Percentiles rank a stretch among this genome's conserved stretches.
Evolutionary conservation across 2,113 vertebrate species (phyloP).

Genomic region (Chaetorhynchus papuensis): DNA sequence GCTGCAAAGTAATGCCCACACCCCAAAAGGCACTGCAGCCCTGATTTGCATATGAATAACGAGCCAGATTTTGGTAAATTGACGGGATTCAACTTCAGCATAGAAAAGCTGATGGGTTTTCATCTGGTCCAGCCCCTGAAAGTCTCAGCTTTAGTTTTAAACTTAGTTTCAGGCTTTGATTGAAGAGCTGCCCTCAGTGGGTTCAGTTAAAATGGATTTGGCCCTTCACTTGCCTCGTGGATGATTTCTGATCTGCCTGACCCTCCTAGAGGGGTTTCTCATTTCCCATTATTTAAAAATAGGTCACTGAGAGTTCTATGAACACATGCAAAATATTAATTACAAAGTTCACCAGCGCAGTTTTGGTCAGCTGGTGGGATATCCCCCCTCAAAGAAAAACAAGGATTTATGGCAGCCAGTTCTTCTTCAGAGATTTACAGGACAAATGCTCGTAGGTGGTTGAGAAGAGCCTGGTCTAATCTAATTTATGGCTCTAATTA

Average conservation of each 20-base stretch:
- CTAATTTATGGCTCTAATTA: background rate
- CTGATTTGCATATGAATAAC: rapidly evolving
- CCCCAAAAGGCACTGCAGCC: background rate
- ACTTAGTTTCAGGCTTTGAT: background rate
- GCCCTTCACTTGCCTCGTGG: background rate
- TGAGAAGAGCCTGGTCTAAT: background rate
- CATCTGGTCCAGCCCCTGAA: background rate
- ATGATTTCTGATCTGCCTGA: background rate
- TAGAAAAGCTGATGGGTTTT: background rate
- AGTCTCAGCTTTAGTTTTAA: background rate
- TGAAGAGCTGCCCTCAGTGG: background rate
- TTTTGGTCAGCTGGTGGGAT: background rate
- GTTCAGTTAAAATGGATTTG: background rate
- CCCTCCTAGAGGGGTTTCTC: background rate
- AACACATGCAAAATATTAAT: background rate
- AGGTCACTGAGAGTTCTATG: background rate
- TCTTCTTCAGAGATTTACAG: background rate
- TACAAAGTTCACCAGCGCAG: background rate
- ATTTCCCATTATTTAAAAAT: background rate
- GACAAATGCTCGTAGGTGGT: background rate
- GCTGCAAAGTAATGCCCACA: background rate
- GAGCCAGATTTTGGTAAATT: background rate
- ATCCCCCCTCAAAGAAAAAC: background rate
- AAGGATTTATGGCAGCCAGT: background rate
- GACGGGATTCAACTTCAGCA: background rate